Conservation (phyloP, 2,888 invertebrate species). For the Leptopterna dolabrata region DNA sequence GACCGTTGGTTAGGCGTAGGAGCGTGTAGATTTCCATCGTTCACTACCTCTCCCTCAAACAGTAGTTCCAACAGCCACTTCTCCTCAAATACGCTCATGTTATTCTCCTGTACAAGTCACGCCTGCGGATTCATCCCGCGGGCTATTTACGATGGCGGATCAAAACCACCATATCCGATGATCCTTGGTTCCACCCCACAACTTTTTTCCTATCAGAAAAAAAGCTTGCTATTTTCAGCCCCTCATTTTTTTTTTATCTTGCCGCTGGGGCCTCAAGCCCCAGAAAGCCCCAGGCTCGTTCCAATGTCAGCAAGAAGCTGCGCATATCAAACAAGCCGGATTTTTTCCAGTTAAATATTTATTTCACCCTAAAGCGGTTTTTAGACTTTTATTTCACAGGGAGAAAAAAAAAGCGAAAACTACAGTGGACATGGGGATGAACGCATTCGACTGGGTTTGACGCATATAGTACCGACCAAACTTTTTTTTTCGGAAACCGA, state of each 20-base stretch:
- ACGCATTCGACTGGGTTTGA: conserved; percentile 21
- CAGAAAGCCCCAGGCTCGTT: neutral
- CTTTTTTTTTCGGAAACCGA: neutral
- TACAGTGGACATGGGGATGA: neutral
- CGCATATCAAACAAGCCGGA: conserved; percentile 8
- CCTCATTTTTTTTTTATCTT: neutral
- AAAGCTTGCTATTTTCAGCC: neutral
- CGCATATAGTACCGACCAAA: conserved; percentile 8
- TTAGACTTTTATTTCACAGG: neutral
- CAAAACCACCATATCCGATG: neutral
- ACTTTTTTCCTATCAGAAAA: conserved; percentile 17
- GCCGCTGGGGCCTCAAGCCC: neutral
- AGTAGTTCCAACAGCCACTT: neutral
- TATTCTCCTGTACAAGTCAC: neutral
- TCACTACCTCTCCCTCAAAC: neutral
- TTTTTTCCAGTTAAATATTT: conserved; percentile 20
- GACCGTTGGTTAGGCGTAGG: neutral
- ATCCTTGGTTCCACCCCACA: neutral
- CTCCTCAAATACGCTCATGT: conserved; percentile 7
- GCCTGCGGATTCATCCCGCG: neutral
- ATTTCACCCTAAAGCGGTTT: conserved; percentile 3
- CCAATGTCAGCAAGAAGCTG: conserved; percentile 17
- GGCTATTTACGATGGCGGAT: neutral
- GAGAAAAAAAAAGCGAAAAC: neutral
- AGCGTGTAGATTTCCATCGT: neutral